Base-by-base conservation (phyloP, 2,113 vertebrate species). In the Numida meleagris region DNA sequence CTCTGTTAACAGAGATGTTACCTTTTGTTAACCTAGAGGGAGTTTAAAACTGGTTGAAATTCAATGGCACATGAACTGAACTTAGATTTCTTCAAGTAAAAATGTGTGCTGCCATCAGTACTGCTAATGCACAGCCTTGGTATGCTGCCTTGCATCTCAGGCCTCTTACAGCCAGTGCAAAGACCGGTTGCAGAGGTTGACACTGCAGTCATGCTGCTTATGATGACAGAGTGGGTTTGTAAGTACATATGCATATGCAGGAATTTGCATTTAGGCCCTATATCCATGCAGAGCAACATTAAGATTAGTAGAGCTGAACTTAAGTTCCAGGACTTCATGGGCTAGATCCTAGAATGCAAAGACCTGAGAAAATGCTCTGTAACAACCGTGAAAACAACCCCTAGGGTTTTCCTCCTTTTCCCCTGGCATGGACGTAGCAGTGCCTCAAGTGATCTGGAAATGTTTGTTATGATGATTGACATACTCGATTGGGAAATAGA, bases 171-270 rank as follows among this genome's bases (percentile, higher is more conserved):
- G 14, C 27, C 19, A 16, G 2, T 3, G 10, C 17, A 34, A 88
- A 46, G 40, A 68, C 3, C 13, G 77, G 10, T 43, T 46, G 29
- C 34, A 86, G 40, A 90, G 12, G 9, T 63, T 72, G 59, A 25
- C 43, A 40, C 19, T 33, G 36, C 24, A 70, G 14, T 36, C 53
- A 13, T 65, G 24, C 40, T 59, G 43, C 66, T 51, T 43, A 31
- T 77, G n/a, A 78, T 57, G 29, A 55, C 8, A 31, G 40, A 66
- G 23, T 9, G 8, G 2, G 14, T 46, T 75, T 92, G 6, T 67
- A 45, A 77, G 20, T 25, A 29, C 15, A 46, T 9, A 18, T 1
- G 3, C 38, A 27, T 14, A 42, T 0, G 2, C 34, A 27, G 9
- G 77, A 87, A 63, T 58, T 9, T 88, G n/a, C 38, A 14, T 36